Conservation (phyloP, 53 echinoderm and acorn worm genomes). For the Crossaster papposus region DNA sequence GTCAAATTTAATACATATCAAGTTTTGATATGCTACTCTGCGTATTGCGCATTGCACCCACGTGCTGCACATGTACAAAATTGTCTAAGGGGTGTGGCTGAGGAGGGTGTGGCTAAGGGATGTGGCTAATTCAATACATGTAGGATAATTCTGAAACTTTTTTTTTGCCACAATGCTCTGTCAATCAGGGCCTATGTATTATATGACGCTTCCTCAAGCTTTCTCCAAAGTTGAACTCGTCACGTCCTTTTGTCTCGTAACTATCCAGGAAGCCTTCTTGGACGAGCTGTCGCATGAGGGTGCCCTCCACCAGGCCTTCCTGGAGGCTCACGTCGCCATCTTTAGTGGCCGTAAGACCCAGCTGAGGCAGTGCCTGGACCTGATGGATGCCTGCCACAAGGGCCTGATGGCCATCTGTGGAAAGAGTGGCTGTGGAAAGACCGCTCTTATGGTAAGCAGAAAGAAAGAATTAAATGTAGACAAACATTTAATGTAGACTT, state of each 20-base stretch:
- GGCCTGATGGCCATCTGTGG: slow-evolving; percentile 76
- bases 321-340: slow-evolving; percentile 70
- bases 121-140: too few species aligned
- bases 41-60: too few species aligned
- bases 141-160: too few species aligned
- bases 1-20: too few species aligned
- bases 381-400: slow-evolving; percentile 60
- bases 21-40: too few species aligned
- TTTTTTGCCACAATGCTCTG: too few species aligned
- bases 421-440: slow-evolving; percentile 93
- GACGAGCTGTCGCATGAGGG: slow-evolving; percentile 76
- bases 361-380: slow-evolving; percentile 73
- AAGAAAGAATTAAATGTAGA: neutral
- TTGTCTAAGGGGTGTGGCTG: too few species aligned
- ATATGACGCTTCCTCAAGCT: too few species aligned
- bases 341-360: slow-evolving; percentile 87
- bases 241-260: neutral
- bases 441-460: slow-evolving; percentile 83
- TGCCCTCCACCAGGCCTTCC: slow-evolving; percentile 74
- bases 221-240: neutral
- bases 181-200: too few species aligned
- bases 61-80: too few species aligned
- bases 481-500: neutral
- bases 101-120: too few species aligned
- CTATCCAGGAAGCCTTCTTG: slow-evolving; percentile 65